phyloP scores from a whole-genome alignment of 2,797 vertebrate species.

The Macroramphosus scolopax region DNA sequence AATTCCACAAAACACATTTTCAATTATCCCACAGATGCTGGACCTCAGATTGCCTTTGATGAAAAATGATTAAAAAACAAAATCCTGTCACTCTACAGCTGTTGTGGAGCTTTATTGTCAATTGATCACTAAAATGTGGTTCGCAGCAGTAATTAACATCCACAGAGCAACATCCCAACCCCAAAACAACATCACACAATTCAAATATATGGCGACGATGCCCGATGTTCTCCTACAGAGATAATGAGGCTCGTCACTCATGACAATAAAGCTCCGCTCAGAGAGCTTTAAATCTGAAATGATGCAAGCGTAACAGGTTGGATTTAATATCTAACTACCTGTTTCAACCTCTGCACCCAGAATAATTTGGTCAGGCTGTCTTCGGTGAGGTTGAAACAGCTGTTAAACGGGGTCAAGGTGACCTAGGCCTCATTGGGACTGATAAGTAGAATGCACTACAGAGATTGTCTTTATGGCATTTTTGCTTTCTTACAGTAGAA shows the following conservation, averaged over 20 bases:
- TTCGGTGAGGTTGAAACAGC: slow-evolving; percentile 17
- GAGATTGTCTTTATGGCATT: slow-evolving; percentile 33
- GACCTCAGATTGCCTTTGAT: slow-evolving; percentile 33
- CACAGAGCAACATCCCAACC: too few species aligned
- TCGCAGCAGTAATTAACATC: too few species aligned
- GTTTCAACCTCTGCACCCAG: slow-evolving; percentile 5
- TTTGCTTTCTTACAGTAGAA: slow-evolving; percentile 8
- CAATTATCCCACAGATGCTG: slow-evolving; percentile 34
- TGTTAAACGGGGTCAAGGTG: slow-evolving; percentile 10
- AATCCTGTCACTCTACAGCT: too few species aligned
- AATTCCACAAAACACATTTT: slow-evolving; percentile 50
- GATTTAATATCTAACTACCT: slow-evolving; percentile 34
- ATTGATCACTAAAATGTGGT: too few species aligned
- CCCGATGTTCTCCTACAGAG: background rate
- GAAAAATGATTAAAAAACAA: too few species aligned
- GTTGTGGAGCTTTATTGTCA: too few species aligned
- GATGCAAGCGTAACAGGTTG: slow-evolving; percentile 33
- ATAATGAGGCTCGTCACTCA: slow-evolving; percentile 31
- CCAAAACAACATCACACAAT: too few species aligned
- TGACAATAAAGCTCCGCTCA: slow-evolving; percentile 34
- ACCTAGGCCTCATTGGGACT: slow-evolving; percentile 1
- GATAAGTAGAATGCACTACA: slow-evolving; percentile 12
- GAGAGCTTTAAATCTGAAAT: slow-evolving; percentile 20
- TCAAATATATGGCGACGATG: too few species aligned
- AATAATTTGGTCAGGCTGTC: slow-evolving; percentile 15